Evolutionary conservation across 2,888 invertebrate species (phyloP), one percentile per base, ranked within the genome.

Genomic region (Protonemura montana): DNA sequence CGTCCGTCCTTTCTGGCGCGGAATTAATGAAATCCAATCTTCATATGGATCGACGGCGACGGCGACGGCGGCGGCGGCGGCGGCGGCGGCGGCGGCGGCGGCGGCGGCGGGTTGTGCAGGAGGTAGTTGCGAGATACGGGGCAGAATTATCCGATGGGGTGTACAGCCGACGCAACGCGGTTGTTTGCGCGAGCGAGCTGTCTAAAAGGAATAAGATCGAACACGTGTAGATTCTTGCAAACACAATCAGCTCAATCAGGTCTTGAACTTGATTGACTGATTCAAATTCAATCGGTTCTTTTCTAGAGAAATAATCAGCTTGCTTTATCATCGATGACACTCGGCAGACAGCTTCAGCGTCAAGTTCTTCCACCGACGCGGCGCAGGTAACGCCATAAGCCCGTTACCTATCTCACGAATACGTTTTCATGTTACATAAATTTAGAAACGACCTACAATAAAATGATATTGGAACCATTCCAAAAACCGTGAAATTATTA

Each of bases 11-110:
- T 59, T 59, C 59, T 59, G 59, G 16, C 59, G 21, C 59, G 59
- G 59, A 59, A 59, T 59, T 59, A 59, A 59, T 59, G 59, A 59
- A 59, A 59, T 59, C 59, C 59, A 59, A 59, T 59, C 59, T 59
- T 59, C 59, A 59, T 21, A 59, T 59, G 59, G 59, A 59, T 59
- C 59, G 59, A 21, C 59, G 59, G 13, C 41, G 41, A 13, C 41
- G 41, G 41, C 41, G 41, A 13, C 41, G 41, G 41, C 41, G 41
- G 41, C 41, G 41, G 5, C 59, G 59, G 59, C 59, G 59, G 59
- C 59, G 59, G 59, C 59, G 13, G 59, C 41, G 41, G 41, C 41
- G 41, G 41, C 59, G 59, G 59, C 59, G 59, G 59, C 59, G 59
- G 59, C 59, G 13, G 59, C 59, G 16, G 13, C 7, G 59, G 59